Evolutionary conservation across 2,797 vertebrate species (phyloP), one percentile per base, ranked within the genome.

Genomic region (Gallirallus australis): DNA sequence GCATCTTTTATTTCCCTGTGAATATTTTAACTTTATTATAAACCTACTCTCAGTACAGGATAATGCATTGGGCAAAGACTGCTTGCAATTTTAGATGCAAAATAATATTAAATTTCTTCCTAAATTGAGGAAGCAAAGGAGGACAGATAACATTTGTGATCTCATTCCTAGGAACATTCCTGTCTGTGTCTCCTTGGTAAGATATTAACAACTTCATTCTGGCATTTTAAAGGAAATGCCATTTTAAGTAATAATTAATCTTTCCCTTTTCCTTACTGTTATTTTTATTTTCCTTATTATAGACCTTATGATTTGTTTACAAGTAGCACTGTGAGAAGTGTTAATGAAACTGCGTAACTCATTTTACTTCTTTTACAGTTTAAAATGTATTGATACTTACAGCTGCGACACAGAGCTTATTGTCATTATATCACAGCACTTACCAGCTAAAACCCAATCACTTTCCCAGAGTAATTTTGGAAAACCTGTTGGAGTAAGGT

Each of bases 91-190:
- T 15, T 56, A 66, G 17, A 69, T 27, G 42, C 7, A 89, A 90
- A 95, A 82, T 39, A 93, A 37, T 63, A 83, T 31, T 65, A 81
- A 35, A 72, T 90, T 90, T 92, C 50, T 90, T 91, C 21, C 70
- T 76, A 86, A 75, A 90, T 2, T 39, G 42, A 76, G 37, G 50
- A 91, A 90, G 54, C 12, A 54, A 63, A 88, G 75, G 18, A 57
- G 39, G n/a, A 75, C 21, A 82, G 19, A 81, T 59, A 75, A 95
- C 88, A 42, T 89, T 90, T 3, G 1, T 70, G 23, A 86, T 90
- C 17, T 88, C 21, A n/a, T 90, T 93, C 39, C 45, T 73, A 60
- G 45, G 13, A 90, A 63, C 8, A 42, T 76, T 93, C 2, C 20
- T 70, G 1, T 59, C 73, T 76, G 23, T 42, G 24, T 82, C 21